Conservation (phyloP, 2,113 vertebrate species). For the Microcebus lehilahytsara region DNA sequence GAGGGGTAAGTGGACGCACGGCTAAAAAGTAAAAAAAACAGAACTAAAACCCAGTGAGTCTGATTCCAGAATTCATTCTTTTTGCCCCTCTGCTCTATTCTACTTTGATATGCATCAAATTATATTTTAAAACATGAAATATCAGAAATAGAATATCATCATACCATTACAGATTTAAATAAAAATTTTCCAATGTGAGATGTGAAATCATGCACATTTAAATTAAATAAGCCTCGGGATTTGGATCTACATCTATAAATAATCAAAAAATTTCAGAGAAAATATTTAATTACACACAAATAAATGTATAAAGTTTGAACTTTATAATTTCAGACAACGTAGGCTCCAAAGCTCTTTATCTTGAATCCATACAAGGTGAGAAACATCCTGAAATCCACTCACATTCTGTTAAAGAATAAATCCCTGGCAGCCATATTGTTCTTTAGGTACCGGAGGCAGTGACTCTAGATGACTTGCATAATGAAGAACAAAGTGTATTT, state of each 20-base stretch:
- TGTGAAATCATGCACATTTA: background rate
- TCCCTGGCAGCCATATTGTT: background rate
- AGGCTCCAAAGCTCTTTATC: background rate
- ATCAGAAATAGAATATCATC: background rate
- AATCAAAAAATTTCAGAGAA: background rate
- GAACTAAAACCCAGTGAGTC: background rate
- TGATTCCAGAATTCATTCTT: background rate
- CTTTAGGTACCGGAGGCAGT: background rate
- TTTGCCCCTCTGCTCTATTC: background rate
- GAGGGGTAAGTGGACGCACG: background rate
- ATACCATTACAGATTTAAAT: background rate
- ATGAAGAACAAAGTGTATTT: conserved; percentile 29
- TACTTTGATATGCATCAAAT: background rate
- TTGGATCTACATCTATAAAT: background rate
- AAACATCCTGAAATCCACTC: background rate
- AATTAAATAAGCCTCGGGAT: background rate
- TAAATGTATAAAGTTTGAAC: background rate
- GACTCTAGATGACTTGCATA: background rate
- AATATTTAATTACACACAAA: background rate
- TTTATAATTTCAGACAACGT: background rate
- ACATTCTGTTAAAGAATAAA: conserved; percentile 28
- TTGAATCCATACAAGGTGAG: background rate
- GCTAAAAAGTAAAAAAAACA: background rate
- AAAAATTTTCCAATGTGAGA: background rate
- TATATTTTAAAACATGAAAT: conserved; percentile 8